These are phyloP conservation scores for Choloepus hoffmanni DNA, from an alignment of 2,113 vertebrate genomes.

Conservation along the genomic window DNA sequence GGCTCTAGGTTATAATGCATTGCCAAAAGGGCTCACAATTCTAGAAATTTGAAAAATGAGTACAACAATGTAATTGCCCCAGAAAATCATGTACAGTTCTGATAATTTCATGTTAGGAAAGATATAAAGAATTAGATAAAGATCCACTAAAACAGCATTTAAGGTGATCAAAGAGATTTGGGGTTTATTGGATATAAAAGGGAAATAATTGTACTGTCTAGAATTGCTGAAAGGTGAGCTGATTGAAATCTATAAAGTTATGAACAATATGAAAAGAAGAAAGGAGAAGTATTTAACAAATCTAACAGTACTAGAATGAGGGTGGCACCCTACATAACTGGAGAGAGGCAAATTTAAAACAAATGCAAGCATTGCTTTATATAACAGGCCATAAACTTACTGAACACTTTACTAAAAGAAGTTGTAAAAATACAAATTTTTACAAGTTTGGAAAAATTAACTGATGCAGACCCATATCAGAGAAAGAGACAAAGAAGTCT, in stretches of 20 bases:
- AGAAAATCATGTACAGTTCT: constrained; percentile 37
- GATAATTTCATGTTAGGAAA: constrained; percentile 42
- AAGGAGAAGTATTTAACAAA: constrained; percentile 34
- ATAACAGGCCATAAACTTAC: background rate
- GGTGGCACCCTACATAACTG: background rate
- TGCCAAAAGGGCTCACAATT: background rate
- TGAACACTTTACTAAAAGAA: background rate
- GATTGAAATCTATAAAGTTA: constrained; percentile 9
- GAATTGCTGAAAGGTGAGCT: background rate
- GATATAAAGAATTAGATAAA: constrained; percentile 49
- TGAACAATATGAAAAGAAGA: background rate
- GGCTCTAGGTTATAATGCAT: background rate
- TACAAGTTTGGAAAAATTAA: background rate
- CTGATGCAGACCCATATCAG: background rate
- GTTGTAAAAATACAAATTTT: constrained; percentile 32
- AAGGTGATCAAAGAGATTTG: background rate
- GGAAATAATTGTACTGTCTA: constrained; percentile 26
- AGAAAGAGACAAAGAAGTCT: background rate
- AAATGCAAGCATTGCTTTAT: constrained; percentile 42
- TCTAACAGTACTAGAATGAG: constrained; percentile 13
- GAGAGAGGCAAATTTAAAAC: constrained; percentile 36
- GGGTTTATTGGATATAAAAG: constrained; percentile 23
- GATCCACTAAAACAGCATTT: background rate
- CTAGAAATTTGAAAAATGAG: constrained; percentile 11
- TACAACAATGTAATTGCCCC: background rate